Base-by-base conservation (phyloP, 2,113 vertebrate genomes). In the Bufo bufo region DNA sequence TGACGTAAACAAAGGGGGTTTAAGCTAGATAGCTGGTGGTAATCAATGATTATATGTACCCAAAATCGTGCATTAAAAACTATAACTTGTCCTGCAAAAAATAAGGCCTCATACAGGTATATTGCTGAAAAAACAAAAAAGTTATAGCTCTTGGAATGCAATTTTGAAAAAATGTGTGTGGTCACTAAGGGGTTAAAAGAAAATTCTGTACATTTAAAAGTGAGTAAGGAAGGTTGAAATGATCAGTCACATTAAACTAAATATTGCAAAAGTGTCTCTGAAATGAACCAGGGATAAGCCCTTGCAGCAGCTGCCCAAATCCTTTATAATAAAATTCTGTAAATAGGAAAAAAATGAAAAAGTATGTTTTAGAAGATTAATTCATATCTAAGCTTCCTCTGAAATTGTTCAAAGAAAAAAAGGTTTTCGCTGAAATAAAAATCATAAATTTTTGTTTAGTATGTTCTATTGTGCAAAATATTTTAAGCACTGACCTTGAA, bases 221-320 rank as follows among this genome's bases (percentile, higher is more conserved):
- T 23, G 2, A 2, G 19, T n/a, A 65, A n/a, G n/a, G 8, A 65
- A 65, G 65, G 65, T 23, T 66, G n/a, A 50, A 50, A 52, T 78
- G 9, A 78, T 20, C 75, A 16, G 17, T 77, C 16, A 50, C 12
- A 10, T 50, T 77, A 77, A 52, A 77, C 7, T 20, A 77, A 77
- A 77, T n/a, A 52, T 20, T 20, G 14, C 9, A 66, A 20, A 66
- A 63, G 58, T 47, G 45, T 47, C 43, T 65, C 17, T 65, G 23
- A 82, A 82, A 82, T 82, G 14, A 43, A 61, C 11, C 58, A 65
- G 59, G 80, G 23, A 17, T 71, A 82, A 82, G 59, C 80, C 23
- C 58, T 65, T 82, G 59, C 14, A 82, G 59, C 58, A 82, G 80
- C 65, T 71, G 66, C 23, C 33, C 17, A 16, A 82, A 59, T 58